A percentile compares a stretch with the other conserved stretches of the same genome.
Evolutionary conservation across 2,797 vertebrate species (phyloP).

Genomic region (Eulemur albifrons): DNA sequence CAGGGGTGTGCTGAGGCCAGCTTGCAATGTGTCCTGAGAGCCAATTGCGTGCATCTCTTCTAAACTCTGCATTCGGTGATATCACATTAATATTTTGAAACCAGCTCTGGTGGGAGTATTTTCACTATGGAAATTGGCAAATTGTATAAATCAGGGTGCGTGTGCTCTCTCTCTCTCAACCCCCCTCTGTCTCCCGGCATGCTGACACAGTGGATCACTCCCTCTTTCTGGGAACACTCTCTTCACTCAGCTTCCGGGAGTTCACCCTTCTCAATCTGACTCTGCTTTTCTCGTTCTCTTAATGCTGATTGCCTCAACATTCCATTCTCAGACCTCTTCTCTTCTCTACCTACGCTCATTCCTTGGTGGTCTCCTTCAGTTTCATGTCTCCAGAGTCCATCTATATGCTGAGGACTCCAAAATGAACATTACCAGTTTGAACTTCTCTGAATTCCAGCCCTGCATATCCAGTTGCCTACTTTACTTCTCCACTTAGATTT

Average conservation of each 20-base stretch:
- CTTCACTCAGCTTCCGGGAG: not conserved
- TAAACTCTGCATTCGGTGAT: not conserved
- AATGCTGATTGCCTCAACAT: not conserved
- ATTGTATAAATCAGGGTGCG: not conserved
- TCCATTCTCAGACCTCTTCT: not conserved
- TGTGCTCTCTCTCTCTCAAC: fast-evolving
- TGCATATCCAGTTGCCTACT: not conserved
- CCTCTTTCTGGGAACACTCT: not conserved
- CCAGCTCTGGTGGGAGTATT: not conserved
- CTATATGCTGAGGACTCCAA: not conserved
- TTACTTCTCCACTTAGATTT: not conserved
- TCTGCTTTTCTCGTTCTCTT: not conserved
- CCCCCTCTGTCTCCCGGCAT: not conserved
- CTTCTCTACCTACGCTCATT: not conserved
- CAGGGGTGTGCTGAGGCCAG: not conserved
- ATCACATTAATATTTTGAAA: not conserved
- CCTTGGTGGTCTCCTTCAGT: not conserved
- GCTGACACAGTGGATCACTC: not conserved
- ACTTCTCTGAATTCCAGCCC: not conserved
- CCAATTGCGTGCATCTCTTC: not conserved
- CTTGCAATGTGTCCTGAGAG: not conserved
- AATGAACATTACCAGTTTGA: not conserved
- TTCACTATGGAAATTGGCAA: not conserved
- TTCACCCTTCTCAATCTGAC: not conserved
- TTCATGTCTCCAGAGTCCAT: not conserved